These are phyloP conservation scores for Entomobrya proxima DNA, from an alignment of 2,888 invertebrate genomes.

Conservation along the genomic window DNA sequence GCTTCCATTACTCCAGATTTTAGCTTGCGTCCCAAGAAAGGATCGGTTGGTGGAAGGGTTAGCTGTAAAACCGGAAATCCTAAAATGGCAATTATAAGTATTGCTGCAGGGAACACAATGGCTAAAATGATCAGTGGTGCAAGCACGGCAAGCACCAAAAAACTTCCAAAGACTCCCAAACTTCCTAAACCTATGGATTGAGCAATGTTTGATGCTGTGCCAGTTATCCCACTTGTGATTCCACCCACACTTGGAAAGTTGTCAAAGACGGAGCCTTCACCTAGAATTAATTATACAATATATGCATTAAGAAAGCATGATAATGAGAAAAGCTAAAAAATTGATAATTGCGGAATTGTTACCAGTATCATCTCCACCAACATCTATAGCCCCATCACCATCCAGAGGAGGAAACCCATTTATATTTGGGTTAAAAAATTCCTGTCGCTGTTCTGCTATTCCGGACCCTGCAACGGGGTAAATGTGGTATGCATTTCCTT, in stretches of 20 bases:
- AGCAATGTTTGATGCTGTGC: constrained; percentile 45
- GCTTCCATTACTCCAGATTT: constrained; percentile 28
- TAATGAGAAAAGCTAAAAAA: not conserved
- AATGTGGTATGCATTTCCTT: constrained; percentile 1
- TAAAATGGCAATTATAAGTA: constrained; percentile 57
- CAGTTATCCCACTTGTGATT: constrained; percentile 27
- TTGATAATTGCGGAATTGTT: not conserved
- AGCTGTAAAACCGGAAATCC: constrained; percentile 66
- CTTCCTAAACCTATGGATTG: constrained; percentile 42
- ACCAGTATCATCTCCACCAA: not conserved
- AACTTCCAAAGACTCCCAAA: constrained; percentile 20
- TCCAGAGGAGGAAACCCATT: not conserved
- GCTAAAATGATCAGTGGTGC: constrained; percentile 59
- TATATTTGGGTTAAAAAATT: constrained; percentile 9
- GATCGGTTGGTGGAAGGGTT: constrained; percentile 53
- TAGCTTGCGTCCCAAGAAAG: constrained; percentile 6
- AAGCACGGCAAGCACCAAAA: constrained; percentile 29
- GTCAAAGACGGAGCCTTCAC: constrained; percentile 25
- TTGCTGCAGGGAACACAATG: constrained; percentile 58
- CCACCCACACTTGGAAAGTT: constrained; percentile 39
- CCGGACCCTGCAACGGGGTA: not conserved
- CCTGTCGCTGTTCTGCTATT: constrained; percentile 40
- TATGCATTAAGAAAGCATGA: not conserved
- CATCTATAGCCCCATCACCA: not conserved
- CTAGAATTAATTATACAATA: not conserved